Evolutionary conservation across 2,888 invertebrate genomes (phyloP), one percentile per base, ranked within the genome.

Genomic region (Pandemis corylana): DNA sequence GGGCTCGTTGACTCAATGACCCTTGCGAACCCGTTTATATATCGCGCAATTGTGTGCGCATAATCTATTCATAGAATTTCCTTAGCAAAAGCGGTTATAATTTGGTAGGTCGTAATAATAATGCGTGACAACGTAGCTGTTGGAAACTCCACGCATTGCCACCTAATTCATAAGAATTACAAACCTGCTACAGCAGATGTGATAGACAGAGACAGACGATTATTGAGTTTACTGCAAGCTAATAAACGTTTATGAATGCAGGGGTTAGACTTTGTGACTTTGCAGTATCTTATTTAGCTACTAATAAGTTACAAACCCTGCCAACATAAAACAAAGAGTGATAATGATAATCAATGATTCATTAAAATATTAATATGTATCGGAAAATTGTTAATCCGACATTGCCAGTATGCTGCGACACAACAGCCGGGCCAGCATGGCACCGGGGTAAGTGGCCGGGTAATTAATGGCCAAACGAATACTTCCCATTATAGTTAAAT

Each of bases 401-500:
- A 66, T 74, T 66, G 71, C 71, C 75, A 63, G 70, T 67, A 51
- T 65, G 44, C 56, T 51, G 73, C 49, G 66, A 61, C 51, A 74
- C 59, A 73, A 78, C 77, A 77, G 77, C 78, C 78, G 79, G 76
- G 64, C 77, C 78, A 70, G 74, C 76, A 77, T 80, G 80, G 80
- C 79, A 80, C 85, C 84, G 85, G 83, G 86, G 83, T 83, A 85
- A 87, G 85, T 87, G 85, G 83, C 83, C 81, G 84, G 87, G 84
- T 90, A 90, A 91, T 90, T 89, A 90, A 90, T 90, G 86, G 84
- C 84, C 84, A 83, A 89, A 89, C 85, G 85, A 87, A 83, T 85
- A 83, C 80, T 77, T 83, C 82, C 80, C 83, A 82, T 83, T 83
- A 85, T 85, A 80, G 82, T 82, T 81, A 85, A 84, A 84, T 83